phyloP scores from a whole-genome alignment of 2,797 vertebrate genomes.

The Microctenopoma steveboyesi region DNA sequence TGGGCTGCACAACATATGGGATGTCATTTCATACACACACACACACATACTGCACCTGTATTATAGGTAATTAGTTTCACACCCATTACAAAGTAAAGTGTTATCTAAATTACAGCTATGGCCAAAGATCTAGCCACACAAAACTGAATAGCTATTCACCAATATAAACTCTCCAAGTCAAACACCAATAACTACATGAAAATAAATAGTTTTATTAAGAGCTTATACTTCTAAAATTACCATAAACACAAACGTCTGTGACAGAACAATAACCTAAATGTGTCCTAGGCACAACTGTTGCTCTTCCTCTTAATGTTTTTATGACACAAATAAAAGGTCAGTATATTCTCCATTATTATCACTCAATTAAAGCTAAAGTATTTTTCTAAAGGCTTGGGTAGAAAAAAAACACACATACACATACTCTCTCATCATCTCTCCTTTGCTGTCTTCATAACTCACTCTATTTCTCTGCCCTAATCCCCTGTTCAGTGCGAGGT shows the following conservation, averaged over 20 bases:
- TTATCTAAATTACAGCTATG: too few species aligned
- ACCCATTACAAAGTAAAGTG: too few species aligned
- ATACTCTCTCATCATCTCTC: slow-evolving; percentile 45
- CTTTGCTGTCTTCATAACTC: slow-evolving; percentile 60
- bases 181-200: neutral
- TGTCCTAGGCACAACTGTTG: slow-evolving; percentile 29
- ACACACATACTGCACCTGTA: too few species aligned
- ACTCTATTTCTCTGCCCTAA: slow-evolving; percentile 70
- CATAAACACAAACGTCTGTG: slow-evolving; percentile 14
- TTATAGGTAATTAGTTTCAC: too few species aligned
- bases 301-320: slow-evolving; percentile 44
- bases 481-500: slow-evolving; percentile 76
- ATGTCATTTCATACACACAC: too few species aligned
- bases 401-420: slow-evolving; percentile 31
- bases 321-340: slow-evolving; percentile 59
- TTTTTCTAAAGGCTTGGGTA: slow-evolving; percentile 56
- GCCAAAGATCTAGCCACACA: neutral
- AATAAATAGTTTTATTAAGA: neutral
- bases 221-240: slow-evolving; percentile 11
- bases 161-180: neutral
- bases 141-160: neutral
- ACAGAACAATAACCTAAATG: slow-evolving; percentile 10
- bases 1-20: too few species aligned
- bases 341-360: slow-evolving; percentile 65
- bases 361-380: slow-evolving; percentile 69